Percentiles rank a stretch among this genome's conserved stretches.
These are phyloP conservation scores for Crossocerus cetratus DNA, from an alignment of 2,888 invertebrate genomes.

Conservation along the genomic window DNA sequence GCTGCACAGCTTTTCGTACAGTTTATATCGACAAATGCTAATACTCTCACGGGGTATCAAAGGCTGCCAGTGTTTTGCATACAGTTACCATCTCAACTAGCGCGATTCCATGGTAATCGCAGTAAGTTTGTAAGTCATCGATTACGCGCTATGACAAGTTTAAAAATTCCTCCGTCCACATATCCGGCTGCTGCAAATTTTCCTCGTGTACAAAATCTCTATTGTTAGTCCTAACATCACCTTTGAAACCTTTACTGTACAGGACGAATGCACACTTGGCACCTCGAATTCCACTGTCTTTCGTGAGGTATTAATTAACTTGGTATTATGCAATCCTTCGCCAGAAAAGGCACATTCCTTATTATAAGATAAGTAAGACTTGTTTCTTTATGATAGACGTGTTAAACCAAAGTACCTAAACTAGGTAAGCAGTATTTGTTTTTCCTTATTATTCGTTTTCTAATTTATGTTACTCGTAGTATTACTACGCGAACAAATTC, in stretches of 20 bases:
- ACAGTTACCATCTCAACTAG: no score
- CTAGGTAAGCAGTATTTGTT: slow-evolving; percentile 27
- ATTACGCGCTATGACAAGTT: slow-evolving; percentile 24
- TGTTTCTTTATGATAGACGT: no score
- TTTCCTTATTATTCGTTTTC: slow-evolving; percentile 33
- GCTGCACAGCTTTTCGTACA: slow-evolving; percentile 42
- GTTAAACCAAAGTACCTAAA: not conserved
- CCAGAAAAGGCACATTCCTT: slow-evolving; percentile 14
- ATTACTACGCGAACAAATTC: slow-evolving; percentile 2
- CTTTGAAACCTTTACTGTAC: slow-evolving; percentile 29
- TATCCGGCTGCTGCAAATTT: slow-evolving; percentile 37
- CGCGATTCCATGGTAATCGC: no score
- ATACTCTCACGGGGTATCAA: slow-evolving; percentile 30
- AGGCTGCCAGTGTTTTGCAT: slow-evolving; percentile 27
- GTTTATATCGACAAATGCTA: slow-evolving; percentile 26
- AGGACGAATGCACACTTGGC: slow-evolving; percentile 25
- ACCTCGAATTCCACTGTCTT: slow-evolving; percentile 15
- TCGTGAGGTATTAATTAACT: slow-evolving; percentile 26
- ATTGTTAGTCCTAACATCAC: slow-evolving; percentile 25
- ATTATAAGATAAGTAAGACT: no score
- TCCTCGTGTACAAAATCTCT: slow-evolving; percentile 40
- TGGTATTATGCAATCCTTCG: no score
- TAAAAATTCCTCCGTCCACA: slow-evolving; percentile 54
- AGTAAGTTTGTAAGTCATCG: not conserved
- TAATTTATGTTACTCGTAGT: slow-evolving; percentile 7